A percentile compares a stretch with the other conserved stretches of the same genome.
Conservation (phyloP, 2,797 vertebrate species). For the Falco rusticolus region DNA sequence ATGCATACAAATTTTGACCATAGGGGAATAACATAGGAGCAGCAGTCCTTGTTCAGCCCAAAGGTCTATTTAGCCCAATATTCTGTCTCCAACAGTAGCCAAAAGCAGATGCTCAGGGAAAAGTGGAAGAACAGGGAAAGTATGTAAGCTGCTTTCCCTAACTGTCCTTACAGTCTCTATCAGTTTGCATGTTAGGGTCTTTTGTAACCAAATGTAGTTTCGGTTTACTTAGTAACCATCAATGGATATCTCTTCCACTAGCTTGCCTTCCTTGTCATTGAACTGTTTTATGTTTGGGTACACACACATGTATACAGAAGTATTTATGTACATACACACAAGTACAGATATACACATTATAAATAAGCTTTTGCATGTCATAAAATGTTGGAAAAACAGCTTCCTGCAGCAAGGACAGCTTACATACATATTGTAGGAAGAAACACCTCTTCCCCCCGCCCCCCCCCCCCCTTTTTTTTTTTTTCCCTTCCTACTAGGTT, state of each 20-base stretch:
- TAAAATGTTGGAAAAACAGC: neutral
- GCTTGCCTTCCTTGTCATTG: neutral
- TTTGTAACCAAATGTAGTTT: neutral
- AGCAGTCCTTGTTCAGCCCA: neutral
- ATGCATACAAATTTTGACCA: neutral
- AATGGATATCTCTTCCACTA: neutral
- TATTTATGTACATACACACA: neutral
- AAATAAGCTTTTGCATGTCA: neutral
- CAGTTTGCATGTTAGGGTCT: neutral
- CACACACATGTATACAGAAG: neutral
- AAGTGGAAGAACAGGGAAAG: neutral
- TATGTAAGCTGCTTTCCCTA: neutral
- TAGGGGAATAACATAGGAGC: neutral
- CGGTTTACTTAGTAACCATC: neutral
- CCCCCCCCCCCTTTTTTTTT: neutral
- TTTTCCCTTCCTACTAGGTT: neutral
- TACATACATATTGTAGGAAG: neutral
- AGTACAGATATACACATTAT: fast-evolving
- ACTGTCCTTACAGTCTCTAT: neutral
- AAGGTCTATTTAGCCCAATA: neutral
- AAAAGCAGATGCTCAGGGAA: neutral
- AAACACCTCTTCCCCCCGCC: neutral
- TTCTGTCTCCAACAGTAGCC: neutral
- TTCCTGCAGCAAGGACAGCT: neutral
- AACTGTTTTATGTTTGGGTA: neutral